Evolutionary conservation across 2,888 invertebrate genomes (phyloP).

Genomic region (Nematopogon swammerdamellus): DNA sequence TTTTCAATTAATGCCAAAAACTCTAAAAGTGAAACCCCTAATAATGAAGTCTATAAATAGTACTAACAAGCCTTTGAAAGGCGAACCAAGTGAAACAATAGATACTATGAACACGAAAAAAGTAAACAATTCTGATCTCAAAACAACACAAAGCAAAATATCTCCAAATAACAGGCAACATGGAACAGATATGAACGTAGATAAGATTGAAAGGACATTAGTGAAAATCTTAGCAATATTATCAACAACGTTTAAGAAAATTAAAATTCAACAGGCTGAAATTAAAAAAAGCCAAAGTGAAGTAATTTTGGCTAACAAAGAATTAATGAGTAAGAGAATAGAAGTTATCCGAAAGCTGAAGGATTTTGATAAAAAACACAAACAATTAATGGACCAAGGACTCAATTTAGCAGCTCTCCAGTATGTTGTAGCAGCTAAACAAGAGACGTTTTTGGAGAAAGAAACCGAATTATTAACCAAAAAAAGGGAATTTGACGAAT

Average conservation of each 20-base stretch:
- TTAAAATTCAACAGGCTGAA: conserved; percentile 36
- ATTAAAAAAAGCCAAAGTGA: conserved; percentile 31
- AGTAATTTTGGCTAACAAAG: conserved; percentile 22
- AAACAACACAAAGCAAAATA: conserved; percentile 15
- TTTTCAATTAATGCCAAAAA: too few relatives aligned
- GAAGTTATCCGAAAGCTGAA: conserved; percentile 23
- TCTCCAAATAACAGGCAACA: too few relatives aligned
- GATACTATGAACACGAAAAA: conserved; percentile 12
- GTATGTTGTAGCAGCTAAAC: conserved; percentile 20
- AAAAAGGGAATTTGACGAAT: conserved; percentile 32
- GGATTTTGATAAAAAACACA: conserved; percentile 33
- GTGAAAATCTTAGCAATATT: conserved; percentile 37
- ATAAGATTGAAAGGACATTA: conserved; percentile 16
- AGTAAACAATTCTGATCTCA: too few relatives aligned
- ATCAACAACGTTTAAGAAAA: conserved; percentile 40
- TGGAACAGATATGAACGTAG: too few relatives aligned
- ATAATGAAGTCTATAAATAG: conserved; percentile 26
- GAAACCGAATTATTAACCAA: conserved; percentile 28
- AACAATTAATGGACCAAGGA: conserved; percentile 22
- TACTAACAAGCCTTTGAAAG: conserved; percentile 20
- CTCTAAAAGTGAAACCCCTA: too few relatives aligned
- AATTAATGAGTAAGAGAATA: conserved; percentile 23
- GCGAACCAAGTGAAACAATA: conserved; percentile 1
- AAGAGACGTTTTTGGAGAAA: conserved; percentile 22
- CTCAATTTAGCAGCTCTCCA: conserved; percentile 26